Conservation (phyloP, 2,888 invertebrate genomes). For the Cancer borealis region DNA sequence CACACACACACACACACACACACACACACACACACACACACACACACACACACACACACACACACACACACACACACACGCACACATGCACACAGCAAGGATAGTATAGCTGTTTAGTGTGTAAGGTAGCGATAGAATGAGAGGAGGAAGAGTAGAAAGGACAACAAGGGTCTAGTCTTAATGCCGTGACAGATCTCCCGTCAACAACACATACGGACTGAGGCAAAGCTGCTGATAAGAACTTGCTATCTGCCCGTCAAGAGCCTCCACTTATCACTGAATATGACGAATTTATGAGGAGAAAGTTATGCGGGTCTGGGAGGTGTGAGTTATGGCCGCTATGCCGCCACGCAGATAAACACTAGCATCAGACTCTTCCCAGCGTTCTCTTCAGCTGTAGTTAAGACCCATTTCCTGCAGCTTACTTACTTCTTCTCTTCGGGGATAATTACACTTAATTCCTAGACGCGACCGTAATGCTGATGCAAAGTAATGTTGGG, state of each 20-base stretch:
- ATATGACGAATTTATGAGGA: constrained; percentile 63
- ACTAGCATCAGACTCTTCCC: constrained; percentile 5
- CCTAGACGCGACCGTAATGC: constrained; percentile 6
- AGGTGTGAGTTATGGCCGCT: constrained; percentile 51
- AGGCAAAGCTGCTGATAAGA: constrained; percentile 50
- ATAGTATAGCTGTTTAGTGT: neutral
- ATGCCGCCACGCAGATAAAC: constrained; percentile 29
- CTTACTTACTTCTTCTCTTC: neutral
- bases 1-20: neutral
- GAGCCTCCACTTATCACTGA: constrained; percentile 48
- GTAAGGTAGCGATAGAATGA: neutral
- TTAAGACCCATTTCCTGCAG: constrained; percentile 36
- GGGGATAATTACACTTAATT: constrained; percentile 27
- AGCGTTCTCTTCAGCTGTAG: neutral
- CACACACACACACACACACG: neutral
- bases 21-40: neutral
- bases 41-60: neutral
- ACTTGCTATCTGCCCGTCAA: constrained; percentile 51
- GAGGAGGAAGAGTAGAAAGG: neutral
- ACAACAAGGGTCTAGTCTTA: neutral
- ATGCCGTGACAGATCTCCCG: constrained; percentile 36
- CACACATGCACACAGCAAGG: neutral
- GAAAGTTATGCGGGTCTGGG: constrained; percentile 50
- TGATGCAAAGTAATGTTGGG: constrained; percentile 33
- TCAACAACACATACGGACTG: constrained; percentile 39